These are phyloP conservation scores for Erebia palarica DNA, from an alignment of 2,888 invertebrate species.

Conservation along the genomic window DNA sequence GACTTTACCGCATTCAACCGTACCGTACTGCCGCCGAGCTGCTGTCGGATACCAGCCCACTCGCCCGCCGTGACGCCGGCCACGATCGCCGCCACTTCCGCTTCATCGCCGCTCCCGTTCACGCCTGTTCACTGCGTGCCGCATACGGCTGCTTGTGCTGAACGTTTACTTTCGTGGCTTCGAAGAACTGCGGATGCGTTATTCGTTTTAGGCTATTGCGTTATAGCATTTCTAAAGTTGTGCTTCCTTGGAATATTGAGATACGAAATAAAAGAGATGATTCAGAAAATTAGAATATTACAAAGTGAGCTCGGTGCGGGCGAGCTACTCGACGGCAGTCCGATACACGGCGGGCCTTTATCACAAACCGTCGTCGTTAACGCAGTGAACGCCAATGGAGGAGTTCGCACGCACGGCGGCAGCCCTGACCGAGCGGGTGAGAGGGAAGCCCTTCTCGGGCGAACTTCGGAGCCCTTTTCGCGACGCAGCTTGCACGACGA, in stretches of 20 bases:
- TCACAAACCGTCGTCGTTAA: conserved; percentile 77
- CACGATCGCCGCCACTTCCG: conserved; percentile 62
- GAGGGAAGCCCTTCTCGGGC: conserved; percentile 81
- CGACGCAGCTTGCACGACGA: conserved; percentile 73
- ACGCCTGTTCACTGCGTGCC: conserved; percentile 74
- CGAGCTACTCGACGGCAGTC: conserved; percentile 73
- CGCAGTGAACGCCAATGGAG: conserved; percentile 82
- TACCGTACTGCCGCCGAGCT: conserved; percentile 71
- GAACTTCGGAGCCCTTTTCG: conserved; percentile 74
- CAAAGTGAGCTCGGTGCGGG: conserved; percentile 85
- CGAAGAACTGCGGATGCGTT: conserved; percentile 90
- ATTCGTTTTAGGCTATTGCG: conserved; percentile 92
- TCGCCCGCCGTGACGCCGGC: conserved; percentile 79
- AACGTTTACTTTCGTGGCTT: conserved; percentile 88
- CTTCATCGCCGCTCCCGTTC: conserved; percentile 63
- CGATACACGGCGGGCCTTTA: conserved; percentile 73
- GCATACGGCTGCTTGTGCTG: conserved; percentile 86
- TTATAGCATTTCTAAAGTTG: conserved; percentile 93
- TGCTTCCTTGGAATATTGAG: conserved; percentile 94
- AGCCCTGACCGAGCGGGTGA: conserved; percentile 82
- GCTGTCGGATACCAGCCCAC: conserved; percentile 73
- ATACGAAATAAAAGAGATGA: conserved; percentile 95
- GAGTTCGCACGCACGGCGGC: conserved; percentile 81
- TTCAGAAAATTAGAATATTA: conserved; percentile 93
- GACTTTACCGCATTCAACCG: conserved; percentile 77